Conservation (phyloP, 2,113 vertebrate genomes). For the Noturus placidus region DNA sequence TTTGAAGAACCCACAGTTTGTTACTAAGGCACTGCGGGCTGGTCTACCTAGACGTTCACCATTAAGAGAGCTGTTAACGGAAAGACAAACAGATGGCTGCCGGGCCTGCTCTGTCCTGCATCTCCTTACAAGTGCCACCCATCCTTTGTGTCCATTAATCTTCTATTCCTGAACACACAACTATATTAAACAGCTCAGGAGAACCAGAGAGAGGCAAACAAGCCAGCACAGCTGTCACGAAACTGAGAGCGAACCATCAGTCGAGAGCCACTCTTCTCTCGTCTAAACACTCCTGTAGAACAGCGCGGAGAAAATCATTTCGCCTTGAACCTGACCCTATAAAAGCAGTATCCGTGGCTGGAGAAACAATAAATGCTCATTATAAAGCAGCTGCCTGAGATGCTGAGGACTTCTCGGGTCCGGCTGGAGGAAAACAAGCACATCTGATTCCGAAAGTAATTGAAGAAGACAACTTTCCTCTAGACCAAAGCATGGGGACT, state of each 20-base stretch:
- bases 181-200: slow-evolving; percentile 89
- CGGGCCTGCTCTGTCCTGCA: slow-evolving; percentile 84
- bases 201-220: slow-evolving; percentile 66
- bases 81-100: slow-evolving; percentile 94
- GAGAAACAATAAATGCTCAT: slow-evolving; percentile 73
- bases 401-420: slow-evolving; percentile 61
- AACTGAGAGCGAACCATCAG: slow-evolving; percentile 83
- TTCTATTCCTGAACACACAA: slow-evolving; percentile 94
- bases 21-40: slow-evolving; percentile 29
- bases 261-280: slow-evolving; percentile 80
- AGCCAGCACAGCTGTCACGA: slow-evolving; percentile 89
- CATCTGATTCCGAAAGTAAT: slow-evolving; percentile 74
- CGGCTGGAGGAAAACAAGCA: slow-evolving; percentile 71
- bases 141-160: slow-evolving; percentile 97
- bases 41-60: slow-evolving; percentile 63
- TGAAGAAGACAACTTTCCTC: slow-evolving; percentile 68
- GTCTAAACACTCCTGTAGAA: slow-evolving; percentile 83
- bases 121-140: slow-evolving; percentile 91
- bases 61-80: slow-evolving; percentile 90
- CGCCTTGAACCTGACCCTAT: slow-evolving; percentile 75
- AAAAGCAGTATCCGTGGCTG: slow-evolving; percentile 65
- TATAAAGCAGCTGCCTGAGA: slow-evolving; percentile 67
- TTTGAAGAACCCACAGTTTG: slow-evolving; percentile 32
- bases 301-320: slow-evolving; percentile 78
- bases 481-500: slow-evolving; percentile 54